phyloP scores from a whole-genome alignment of 2,797 vertebrate species.

The Enteromius afrohamiltoni region DNA sequence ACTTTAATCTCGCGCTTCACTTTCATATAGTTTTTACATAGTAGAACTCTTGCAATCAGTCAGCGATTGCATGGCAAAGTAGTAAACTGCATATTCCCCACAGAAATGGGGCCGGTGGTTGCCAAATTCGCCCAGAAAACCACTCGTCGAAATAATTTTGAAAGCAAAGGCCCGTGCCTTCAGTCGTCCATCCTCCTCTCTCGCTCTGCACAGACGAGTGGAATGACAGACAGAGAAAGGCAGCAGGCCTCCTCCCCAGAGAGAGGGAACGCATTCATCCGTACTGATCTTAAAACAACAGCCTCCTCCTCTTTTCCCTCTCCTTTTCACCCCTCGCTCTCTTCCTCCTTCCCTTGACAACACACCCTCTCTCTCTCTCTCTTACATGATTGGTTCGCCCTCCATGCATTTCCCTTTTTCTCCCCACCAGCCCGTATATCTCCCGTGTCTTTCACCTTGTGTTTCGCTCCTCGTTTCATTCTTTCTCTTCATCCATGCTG shows the following conservation, averaged over 20 bases:
- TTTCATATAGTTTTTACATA: background rate
- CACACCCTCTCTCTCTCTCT: slow-evolving; percentile 41
- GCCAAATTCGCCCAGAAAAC: slow-evolving; percentile 11
- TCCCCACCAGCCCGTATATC: slow-evolving; percentile 26
- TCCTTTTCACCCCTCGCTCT: slow-evolving; percentile 48
- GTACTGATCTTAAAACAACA: slow-evolving; percentile 83
- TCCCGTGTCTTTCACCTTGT: slow-evolving; percentile 33
- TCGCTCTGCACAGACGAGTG: slow-evolving; percentile 63
- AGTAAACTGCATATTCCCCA: slow-evolving; percentile 5
- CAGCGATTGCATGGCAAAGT: slow-evolving; percentile 9
- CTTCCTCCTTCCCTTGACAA: slow-evolving; percentile 41
- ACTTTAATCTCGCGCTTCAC: slow-evolving; percentile 17
- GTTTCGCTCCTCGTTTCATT: slow-evolving; percentile 15
- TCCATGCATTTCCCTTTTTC: slow-evolving; percentile 49
- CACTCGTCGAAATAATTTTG: slow-evolving; percentile 15
- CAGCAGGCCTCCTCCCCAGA: slow-evolving; percentile 71
- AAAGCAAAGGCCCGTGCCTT: slow-evolving; percentile 55
- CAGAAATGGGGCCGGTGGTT: background rate
- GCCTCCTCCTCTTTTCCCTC: slow-evolving; percentile 60
- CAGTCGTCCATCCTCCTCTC: slow-evolving; percentile 58
- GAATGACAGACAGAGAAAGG: slow-evolving; percentile 77
- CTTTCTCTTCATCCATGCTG: slow-evolving; percentile 9
- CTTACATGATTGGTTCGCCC: slow-evolving; percentile 45
- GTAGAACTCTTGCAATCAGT: slow-evolving; percentile 14
- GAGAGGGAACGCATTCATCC: slow-evolving; percentile 75